Conservation (phyloP, 2,113 vertebrate species). For the Puntigrus tetrazona region DNA sequence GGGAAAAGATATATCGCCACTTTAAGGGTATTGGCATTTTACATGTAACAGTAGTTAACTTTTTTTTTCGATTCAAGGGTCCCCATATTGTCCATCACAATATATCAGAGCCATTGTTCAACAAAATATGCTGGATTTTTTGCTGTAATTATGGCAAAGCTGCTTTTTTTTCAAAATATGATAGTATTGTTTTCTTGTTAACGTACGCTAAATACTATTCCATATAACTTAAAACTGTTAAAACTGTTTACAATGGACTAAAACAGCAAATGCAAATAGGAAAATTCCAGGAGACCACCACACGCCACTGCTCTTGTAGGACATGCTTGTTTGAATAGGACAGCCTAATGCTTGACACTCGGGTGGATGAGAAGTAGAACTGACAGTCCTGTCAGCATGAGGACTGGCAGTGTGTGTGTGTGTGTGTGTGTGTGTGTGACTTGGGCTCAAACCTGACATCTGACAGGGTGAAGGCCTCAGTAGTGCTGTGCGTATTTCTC, state of each 20-base stretch:
- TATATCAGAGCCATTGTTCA: too few relatives aligned
- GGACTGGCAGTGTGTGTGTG: constrained; percentile 13
- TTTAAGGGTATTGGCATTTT: not conserved
- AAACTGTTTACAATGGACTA: not conserved
- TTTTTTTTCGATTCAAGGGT: too few relatives aligned
- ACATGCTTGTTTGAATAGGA: constrained; percentile 18
- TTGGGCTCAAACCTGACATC: constrained; percentile 25
- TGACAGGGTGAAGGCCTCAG: constrained; percentile 40
- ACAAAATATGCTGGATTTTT: too few relatives aligned
- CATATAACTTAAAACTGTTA: not conserved
- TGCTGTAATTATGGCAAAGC: too few relatives aligned
- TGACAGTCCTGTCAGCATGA: constrained; percentile 23
- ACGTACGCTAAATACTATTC: too few relatives aligned
- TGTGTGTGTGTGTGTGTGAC: not conserved
- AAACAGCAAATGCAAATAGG: not conserved
- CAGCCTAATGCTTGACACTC: constrained; percentile 21
- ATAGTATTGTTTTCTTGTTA: too few relatives aligned
- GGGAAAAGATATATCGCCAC: not conserved
- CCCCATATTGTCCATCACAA: too few relatives aligned
- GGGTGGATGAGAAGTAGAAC: constrained; percentile 6
- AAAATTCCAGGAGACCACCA: constrained; percentile 17
- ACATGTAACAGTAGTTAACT: too few relatives aligned
- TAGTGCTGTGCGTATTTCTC: not conserved
- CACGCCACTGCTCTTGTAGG: constrained; percentile 15
- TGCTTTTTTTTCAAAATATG: too few relatives aligned